Evolutionary conservation across 2,888 invertebrate species (phyloP).

Genomic region (Margaritifera margaritifera): DNA sequence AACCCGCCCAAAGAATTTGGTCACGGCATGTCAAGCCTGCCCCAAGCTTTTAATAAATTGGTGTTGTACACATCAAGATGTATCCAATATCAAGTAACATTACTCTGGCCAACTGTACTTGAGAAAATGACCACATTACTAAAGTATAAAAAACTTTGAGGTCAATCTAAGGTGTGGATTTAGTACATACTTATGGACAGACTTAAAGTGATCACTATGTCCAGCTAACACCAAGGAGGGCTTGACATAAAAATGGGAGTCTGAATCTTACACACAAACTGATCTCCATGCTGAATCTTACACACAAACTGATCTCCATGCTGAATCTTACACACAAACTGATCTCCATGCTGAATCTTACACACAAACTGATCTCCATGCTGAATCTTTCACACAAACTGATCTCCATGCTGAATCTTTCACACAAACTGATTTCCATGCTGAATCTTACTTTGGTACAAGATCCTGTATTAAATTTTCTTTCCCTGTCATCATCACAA

Average conservation of each 20-base stretch:
- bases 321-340: not conserved
- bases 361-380: too few species aligned
- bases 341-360: slow-evolving; percentile 72
- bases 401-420: not conserved
- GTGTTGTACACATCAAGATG: too few species aligned
- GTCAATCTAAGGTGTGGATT: not conserved
- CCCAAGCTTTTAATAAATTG: too few species aligned
- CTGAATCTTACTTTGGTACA: slow-evolving; percentile 78
- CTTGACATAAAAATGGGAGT: too few species aligned
- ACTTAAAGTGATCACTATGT: not conserved
- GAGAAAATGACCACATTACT: not conserved
- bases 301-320: too few species aligned
- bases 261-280: not conserved
- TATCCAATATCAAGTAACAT: too few species aligned
- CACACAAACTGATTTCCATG: not conserved
- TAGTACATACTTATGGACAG: not conserved
- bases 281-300: slow-evolving; percentile 72
- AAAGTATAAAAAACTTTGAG: not conserved
- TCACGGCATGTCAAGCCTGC: too few species aligned
- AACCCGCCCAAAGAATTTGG: too few species aligned
- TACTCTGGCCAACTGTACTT: not conserved
- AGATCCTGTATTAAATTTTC: slow-evolving; percentile 75
- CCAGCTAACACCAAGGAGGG: too few species aligned
- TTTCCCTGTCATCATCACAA: slow-evolving; percentile 76
- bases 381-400: not conserved